A percentile compares a stretch with the other conserved stretches of the same genome.
Conservation (phyloP, 2,888 invertebrate species). For the Eupithecia abbreviata region DNA sequence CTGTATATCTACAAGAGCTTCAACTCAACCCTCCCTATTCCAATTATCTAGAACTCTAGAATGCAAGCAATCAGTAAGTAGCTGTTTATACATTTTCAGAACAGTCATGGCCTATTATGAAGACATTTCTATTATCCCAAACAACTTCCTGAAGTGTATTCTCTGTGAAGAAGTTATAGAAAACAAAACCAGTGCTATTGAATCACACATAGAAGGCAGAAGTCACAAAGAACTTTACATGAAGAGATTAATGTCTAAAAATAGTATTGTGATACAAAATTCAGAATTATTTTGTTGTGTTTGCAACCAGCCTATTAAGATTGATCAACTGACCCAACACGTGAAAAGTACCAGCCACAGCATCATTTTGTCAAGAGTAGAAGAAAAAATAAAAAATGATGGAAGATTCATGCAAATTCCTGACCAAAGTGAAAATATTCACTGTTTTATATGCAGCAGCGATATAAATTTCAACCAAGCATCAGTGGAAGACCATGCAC, state of each 20-base stretch:
- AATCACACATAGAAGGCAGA: constrained; percentile 50
- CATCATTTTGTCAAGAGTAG: constrained; percentile 42
- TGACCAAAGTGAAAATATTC: constrained; percentile 36
- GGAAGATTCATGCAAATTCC: constrained; percentile 55
- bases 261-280: constrained; percentile 48
- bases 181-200: constrained; percentile 46
- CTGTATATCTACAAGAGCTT: too few species aligned
- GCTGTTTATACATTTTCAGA: constrained; percentile 1
- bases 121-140: constrained; percentile 51
- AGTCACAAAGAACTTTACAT: constrained; percentile 49
- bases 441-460: constrained; percentile 55
- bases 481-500: constrained; percentile 48
- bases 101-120: constrained; percentile 54
- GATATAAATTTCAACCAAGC: constrained; percentile 45
- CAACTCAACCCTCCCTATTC: too few species aligned
- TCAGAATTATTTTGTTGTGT: constrained; percentile 46
- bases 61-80: not conserved
- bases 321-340: constrained; percentile 44
- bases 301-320: constrained; percentile 46
- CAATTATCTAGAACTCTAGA: not conserved
- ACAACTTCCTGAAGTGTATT: constrained; percentile 51
- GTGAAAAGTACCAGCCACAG: constrained; percentile 49
- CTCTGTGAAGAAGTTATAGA: constrained; percentile 52
- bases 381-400: constrained; percentile 50
- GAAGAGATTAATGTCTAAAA: constrained; percentile 51